Base-by-base conservation (phyloP, 2,113 vertebrate genomes). In the Bos javanicus region DNA sequence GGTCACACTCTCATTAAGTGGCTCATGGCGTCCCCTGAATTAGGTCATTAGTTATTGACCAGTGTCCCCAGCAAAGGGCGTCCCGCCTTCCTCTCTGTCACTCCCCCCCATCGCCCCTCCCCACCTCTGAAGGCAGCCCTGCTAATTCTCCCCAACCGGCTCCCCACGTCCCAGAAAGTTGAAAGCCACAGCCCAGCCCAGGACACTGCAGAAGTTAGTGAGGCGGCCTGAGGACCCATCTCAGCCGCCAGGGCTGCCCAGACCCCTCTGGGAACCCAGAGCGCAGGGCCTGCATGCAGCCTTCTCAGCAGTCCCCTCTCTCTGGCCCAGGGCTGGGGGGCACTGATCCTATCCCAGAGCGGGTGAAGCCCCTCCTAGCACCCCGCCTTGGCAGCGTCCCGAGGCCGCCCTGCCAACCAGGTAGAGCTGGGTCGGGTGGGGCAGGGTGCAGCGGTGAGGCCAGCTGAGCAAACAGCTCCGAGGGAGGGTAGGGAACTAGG, bases 401-500 rank as follows among this genome's bases (percentile, higher is more conserved):
- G 0, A 48, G 36, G 80, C 56, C 52, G 43, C 87, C 39, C 97
- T 83, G 52, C 91, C 67, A 39, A 39, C 95, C 95, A 62, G 93
- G 94, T 78, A 89, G 60, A 19, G 1, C n/a, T 36, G 25, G 87
- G 85, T n/a, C 50, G 60, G 74, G 86, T 0, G 0, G 36, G 89
- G 89, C 13, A 7, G 89, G 62, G 57, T 19, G 14, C 33, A 80
- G 87, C 9, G 0, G 50, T 3, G 3, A 16, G 57, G 81, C 81
- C 96, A 94, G 96, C 96, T 98, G 96, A 93, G 86, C 93, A 98
- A 97, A 97, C 89, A 94, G 48, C 56, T 64, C 74, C 0, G 6
- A 80, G 60, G 84, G 78, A 86, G 56, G 62, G 67, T 71, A 12
- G 60, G 62, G 26, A 78, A 82, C 60, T 33, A 76, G 97, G 97